A percentile compares a stretch with the other conserved stretches of the same genome.
Conservation (phyloP, 2,888 invertebrate species). For the Tipula vernalis region DNA sequence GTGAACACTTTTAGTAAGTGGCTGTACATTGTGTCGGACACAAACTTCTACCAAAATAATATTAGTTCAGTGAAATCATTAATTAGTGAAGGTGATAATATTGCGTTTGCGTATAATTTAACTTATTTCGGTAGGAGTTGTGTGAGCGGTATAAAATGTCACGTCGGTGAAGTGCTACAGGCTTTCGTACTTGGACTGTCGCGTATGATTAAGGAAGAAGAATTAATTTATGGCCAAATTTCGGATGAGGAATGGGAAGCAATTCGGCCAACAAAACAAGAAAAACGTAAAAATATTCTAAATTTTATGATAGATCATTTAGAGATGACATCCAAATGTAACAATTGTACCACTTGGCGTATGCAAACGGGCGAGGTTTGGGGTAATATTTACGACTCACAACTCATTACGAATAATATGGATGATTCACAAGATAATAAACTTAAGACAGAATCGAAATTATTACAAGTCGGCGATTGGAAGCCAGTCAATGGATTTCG, state of each 20-base stretch:
- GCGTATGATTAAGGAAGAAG: constrained; percentile 53
- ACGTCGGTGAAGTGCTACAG: constrained; percentile 50
- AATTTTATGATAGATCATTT: constrained; percentile 47
- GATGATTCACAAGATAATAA: not conserved
- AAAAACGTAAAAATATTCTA: constrained; percentile 50
- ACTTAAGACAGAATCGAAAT: not conserved
- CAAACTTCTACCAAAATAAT: constrained; percentile 38
- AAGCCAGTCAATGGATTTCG: constrained; percentile 54
- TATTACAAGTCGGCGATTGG: constrained; percentile 58
- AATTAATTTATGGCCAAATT: constrained; percentile 57
- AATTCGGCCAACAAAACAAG: constrained; percentile 54
- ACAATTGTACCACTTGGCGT: constrained; percentile 44
- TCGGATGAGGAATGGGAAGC: constrained; percentile 81
- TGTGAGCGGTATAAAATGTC: constrained; percentile 51
- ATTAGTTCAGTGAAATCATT: constrained; percentile 43
- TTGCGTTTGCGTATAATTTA: constrained; percentile 62
- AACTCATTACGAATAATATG: not conserved
- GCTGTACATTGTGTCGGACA: constrained; percentile 64
- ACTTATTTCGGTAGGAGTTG: constrained; percentile 31
- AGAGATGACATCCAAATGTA: constrained; percentile 32
- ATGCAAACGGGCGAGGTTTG: constrained; percentile 45
- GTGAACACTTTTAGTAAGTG: constrained; percentile 64
- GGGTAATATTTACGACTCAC: constrained; percentile 28
- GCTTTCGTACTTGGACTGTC: constrained; percentile 58
- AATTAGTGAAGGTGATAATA: constrained; percentile 64